These are phyloP conservation scores for Myrmecophaga tridactyla DNA, from an alignment of 2,113 vertebrate genomes.

Conservation along the genomic window DNA sequence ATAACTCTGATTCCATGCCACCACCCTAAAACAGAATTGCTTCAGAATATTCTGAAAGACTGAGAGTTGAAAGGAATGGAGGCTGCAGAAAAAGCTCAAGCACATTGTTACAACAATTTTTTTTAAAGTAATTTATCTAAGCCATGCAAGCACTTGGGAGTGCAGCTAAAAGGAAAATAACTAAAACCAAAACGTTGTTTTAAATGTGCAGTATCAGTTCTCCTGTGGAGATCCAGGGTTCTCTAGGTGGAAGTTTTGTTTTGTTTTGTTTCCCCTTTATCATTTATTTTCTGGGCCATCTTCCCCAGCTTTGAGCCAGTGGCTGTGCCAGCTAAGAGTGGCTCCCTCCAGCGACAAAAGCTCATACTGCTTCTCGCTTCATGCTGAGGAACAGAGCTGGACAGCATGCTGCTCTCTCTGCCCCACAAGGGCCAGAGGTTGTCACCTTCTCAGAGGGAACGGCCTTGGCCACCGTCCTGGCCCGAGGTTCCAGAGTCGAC, in stretches of 20 bases:
- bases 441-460: constrained; percentile 63
- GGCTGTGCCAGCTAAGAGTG: constrained; percentile 9
- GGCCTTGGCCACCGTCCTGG: constrained; percentile 44
- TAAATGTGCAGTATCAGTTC: constrained; percentile 86
- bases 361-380: constrained; percentile 48
- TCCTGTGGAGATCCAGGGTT: neutral
- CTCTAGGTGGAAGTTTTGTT: neutral
- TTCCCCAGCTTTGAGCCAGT: neutral
- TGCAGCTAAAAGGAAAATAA: constrained; percentile 82
- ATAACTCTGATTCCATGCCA: constrained; percentile 99
- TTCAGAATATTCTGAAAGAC: constrained; percentile 99
- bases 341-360: constrained; percentile 37
- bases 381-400: constrained; percentile 55
- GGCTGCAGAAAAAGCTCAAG: constrained; percentile 94
- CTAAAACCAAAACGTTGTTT: constrained; percentile 80
- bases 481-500: constrained; percentile 34
- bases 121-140: constrained; percentile 80
- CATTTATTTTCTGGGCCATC: neutral
- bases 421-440: constrained; percentile 25
- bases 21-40: constrained; percentile 99
- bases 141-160: constrained; percentile 87
- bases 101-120: constrained; percentile 85
- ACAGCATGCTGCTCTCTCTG: constrained; percentile 34
- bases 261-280: neutral
- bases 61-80: constrained; percentile 91